Percentiles rank a stretch among this genome's conserved stretches.
phyloP scores from a whole-genome alignment of 2,113 vertebrate species.

The Aleadryas rufinucha region DNA sequence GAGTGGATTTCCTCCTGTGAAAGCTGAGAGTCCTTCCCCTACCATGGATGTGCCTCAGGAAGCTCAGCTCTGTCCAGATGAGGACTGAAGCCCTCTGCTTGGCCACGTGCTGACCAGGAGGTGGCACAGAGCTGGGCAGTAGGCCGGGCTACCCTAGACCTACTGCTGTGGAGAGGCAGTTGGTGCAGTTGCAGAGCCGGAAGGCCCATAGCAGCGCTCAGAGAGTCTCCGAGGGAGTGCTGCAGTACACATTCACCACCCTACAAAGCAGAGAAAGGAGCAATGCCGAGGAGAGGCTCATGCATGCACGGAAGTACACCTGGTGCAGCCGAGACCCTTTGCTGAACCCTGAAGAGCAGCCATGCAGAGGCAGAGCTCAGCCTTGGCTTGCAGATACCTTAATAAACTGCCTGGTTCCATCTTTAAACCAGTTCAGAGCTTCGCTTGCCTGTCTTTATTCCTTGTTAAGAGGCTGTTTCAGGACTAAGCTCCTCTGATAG shows the following conservation, averaged over 20 bases:
- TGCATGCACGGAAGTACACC: not conserved
- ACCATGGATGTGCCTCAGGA: not conserved
- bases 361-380: not conserved
- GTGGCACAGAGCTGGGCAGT: not conserved
- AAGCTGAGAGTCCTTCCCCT: not conserved
- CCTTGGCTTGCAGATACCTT: not conserved
- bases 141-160: too few species aligned
- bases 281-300: not conserved
- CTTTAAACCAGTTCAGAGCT: not conserved
- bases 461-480: not conserved
- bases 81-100: not conserved
- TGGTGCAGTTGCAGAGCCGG: not conserved
- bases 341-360: not conserved
- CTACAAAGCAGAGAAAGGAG: not conserved
- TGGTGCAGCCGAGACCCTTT: not conserved
- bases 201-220: not conserved
- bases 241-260: accelerated
- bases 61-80: not conserved
- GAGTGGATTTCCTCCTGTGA: not conserved
- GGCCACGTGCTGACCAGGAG: not conserved
- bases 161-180: not conserved
- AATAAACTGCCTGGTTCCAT: not conserved
- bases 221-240: not conserved
- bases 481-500: not conserved
- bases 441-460: not conserved